Conservation (phyloP, 2,113 vertebrate genomes). For the rabbit (Oryctolagus cuniculus) region DNA sequence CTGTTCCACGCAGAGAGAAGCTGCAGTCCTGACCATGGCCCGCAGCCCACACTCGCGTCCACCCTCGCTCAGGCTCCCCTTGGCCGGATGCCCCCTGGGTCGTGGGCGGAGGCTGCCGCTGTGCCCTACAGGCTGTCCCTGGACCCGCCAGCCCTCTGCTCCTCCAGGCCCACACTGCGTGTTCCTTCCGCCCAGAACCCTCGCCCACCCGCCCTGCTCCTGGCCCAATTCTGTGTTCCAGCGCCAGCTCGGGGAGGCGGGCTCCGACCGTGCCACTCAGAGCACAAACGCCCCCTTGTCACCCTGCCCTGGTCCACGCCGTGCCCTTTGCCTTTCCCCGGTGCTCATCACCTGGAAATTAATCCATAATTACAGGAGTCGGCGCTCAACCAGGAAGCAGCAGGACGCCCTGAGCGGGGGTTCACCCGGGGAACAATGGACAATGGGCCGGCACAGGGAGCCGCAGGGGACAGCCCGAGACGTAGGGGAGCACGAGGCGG, state of each 20-base stretch:
- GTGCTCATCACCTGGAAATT: not conserved
- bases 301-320: fast-evolving
- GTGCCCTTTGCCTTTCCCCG: not conserved
- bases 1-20: not conserved
- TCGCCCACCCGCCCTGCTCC: not conserved
- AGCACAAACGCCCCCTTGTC: not conserved
- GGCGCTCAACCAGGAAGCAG: not conserved
- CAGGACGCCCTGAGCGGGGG: not conserved
- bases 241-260: not conserved
- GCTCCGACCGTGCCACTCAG: not conserved
- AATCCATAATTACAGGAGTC: not conserved
- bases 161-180: not conserved
- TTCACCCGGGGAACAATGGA: not conserved
- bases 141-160: not conserved
- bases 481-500: not conserved
- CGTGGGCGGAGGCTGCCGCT: fast-evolving
- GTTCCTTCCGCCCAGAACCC: not conserved
- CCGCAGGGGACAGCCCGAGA: not conserved
- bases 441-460: not conserved
- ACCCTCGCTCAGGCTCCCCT: no score
- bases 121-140: not conserved
- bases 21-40: fast-evolving
- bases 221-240: not conserved
- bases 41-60: fast-evolving
- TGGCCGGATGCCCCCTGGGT: fast-evolving